These are phyloP conservation scores for Campylomormyrus tamandua DNA, from an alignment of 2,113 vertebrate genomes.

Conservation along the genomic window DNA sequence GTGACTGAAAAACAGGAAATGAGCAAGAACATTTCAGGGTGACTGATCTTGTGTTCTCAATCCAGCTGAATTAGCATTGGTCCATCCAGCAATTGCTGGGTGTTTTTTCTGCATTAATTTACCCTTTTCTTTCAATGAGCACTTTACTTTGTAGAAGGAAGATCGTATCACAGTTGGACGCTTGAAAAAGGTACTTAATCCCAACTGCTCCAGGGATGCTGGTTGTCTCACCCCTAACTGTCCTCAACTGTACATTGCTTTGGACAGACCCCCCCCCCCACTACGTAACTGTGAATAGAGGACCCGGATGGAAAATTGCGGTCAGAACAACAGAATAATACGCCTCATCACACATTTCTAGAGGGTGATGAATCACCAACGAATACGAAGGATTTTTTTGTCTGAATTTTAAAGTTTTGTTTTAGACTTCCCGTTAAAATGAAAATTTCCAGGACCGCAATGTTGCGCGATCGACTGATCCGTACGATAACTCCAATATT, in stretches of 20 bases:
- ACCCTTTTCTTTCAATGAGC: not conserved
- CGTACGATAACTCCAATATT: not conserved
- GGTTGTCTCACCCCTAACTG: not conserved
- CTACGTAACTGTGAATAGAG: not conserved
- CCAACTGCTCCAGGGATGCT: not conserved
- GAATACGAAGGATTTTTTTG: not conserved
- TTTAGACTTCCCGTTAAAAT: not conserved
- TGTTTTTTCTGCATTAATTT: not conserved
- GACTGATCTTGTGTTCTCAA: not conserved
- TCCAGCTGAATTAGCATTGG: not conserved
- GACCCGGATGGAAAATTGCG: not conserved
- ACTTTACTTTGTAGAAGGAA: not conserved
- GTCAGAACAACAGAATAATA: not conserved
- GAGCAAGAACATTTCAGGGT: not conserved
- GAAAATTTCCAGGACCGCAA: not conserved
- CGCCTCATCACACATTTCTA: not conserved
- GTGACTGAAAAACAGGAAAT: slow-evolving; percentile 21
- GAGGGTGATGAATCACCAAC: not conserved
- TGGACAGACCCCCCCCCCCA: not conserved
- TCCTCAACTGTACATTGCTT: not conserved
- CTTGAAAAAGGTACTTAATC: not conserved
- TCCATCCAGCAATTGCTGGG: not conserved
- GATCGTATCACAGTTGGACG: not conserved
- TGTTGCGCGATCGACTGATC: not conserved
- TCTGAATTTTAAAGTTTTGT: not conserved